Conservation (phyloP, 2,113 vertebrate species). For the Scalopus aquaticus region DNA sequence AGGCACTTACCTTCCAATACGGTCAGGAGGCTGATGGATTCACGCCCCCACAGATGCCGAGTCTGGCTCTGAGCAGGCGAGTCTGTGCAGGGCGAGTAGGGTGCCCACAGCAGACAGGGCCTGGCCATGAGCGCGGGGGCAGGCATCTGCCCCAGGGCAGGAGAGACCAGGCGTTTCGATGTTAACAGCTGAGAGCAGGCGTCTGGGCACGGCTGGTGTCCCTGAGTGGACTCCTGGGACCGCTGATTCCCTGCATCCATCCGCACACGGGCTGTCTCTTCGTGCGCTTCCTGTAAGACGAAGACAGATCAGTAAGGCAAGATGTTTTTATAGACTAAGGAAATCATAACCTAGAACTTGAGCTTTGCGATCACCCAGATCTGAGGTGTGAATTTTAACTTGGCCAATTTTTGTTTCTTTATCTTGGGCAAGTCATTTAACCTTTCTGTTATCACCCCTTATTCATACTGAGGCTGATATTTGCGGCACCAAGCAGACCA, state of each 20-base stretch:
- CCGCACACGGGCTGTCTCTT: neutral
- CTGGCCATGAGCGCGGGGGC: no score
- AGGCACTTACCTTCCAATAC: neutral
- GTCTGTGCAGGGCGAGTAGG: neutral
- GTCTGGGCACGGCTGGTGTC: neutral
- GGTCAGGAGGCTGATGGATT: neutral
- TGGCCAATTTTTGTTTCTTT: neutral
- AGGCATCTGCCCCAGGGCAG: neutral
- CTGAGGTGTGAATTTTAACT: neutral
- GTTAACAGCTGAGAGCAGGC: neutral
- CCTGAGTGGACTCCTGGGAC: neutral
- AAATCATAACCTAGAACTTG: neutral
- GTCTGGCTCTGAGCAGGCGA: neutral
- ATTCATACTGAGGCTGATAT: neutral
- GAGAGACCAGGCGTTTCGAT: neutral
- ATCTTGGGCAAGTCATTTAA: neutral
- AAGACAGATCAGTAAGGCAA: neutral
- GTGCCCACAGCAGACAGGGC: neutral
- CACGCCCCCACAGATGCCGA: neutral
- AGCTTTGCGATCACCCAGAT: neutral
- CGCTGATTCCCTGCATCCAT: neutral
- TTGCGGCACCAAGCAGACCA: neutral
- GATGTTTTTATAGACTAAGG: neutral
- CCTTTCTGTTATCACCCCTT: neutral
- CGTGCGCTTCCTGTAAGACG: neutral